These are phyloP conservation scores for Dynastes hyllus DNA, from an alignment of 2,888 invertebrate species.

Conservation along the genomic window DNA sequence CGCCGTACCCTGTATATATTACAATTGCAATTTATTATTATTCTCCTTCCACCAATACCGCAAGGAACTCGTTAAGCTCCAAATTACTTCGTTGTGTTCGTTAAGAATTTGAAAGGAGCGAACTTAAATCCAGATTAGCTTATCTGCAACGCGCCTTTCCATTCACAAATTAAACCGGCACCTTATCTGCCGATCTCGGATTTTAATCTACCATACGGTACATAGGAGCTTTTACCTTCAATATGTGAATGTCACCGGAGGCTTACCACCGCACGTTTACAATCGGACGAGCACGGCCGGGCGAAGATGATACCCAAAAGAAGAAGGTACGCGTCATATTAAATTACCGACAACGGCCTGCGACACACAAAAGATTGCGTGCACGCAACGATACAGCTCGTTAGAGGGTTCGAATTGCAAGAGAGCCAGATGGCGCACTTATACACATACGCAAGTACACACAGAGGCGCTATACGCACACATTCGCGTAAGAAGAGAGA, in stretches of 20 bases:
- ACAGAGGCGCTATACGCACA: not conserved
- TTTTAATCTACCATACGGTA: slow-evolving; percentile 20
- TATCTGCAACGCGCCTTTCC: slow-evolving; percentile 1
- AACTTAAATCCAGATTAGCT: slow-evolving; percentile 12
- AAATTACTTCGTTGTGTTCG: too few species aligned
- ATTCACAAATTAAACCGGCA: slow-evolving; percentile 32
- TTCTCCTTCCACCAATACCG: too few species aligned
- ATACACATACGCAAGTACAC: not conserved
- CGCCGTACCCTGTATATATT: too few species aligned
- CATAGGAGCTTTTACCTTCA: slow-evolving; percentile 5
- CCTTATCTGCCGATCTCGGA: slow-evolving; percentile 38
- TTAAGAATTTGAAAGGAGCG: not conserved
- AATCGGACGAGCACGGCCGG: slow-evolving; percentile 5
- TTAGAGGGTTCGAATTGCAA: slow-evolving; percentile 38
- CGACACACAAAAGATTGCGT: slow-evolving; percentile 41
- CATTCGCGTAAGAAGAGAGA: slow-evolving; percentile 3
- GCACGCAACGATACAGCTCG: slow-evolving; percentile 38
- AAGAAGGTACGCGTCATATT: slow-evolving; percentile 57
- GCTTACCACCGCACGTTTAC: slow-evolving; percentile 12
- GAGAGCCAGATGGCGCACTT: slow-evolving; percentile 21
- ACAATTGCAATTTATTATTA: too few species aligned
- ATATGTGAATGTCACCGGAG: slow-evolving; percentile 15
- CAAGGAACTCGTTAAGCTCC: too few species aligned
- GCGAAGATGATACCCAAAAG: slow-evolving; percentile 39
- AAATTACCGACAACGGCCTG: slow-evolving; percentile 54